These are phyloP conservation scores for Aulostomus chinensis DNA, from an alignment of 2,797 vertebrate genomes.

Conservation along the genomic window DNA sequence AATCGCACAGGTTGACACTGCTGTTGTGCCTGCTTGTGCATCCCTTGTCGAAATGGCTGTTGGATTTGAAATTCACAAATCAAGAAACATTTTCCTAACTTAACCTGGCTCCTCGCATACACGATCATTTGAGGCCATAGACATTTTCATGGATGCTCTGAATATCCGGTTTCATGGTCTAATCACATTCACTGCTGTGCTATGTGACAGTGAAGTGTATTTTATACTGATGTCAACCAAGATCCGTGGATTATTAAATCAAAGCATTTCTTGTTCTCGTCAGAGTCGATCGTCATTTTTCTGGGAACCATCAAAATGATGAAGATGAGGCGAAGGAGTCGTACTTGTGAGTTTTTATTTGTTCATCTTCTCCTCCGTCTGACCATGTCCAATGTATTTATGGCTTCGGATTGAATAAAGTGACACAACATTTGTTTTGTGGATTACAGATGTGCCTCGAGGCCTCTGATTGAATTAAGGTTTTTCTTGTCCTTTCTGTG, in stretches of 20 bases:
- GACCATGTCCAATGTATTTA: neutral
- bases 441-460: neutral
- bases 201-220: too few relatives aligned
- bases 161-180: too few relatives aligned
- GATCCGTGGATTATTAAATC: neutral
- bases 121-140: too few relatives aligned
- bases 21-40: too few relatives aligned
- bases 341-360: slow-evolving; percentile 86
- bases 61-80: too few relatives aligned
- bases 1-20: too few relatives aligned
- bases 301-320: slow-evolving; percentile 86
- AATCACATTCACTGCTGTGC: too few relatives aligned
- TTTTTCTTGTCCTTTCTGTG: neutral
- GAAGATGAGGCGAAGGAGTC: slow-evolving; percentile 91
- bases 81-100: too few relatives aligned
- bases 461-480: neutral
- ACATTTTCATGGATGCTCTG: too few relatives aligned
- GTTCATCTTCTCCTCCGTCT: neutral
- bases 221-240: too few relatives aligned
- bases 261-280: neutral
- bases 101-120: too few relatives aligned
- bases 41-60: too few relatives aligned
- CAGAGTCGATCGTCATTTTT: slow-evolving; percentile 88
- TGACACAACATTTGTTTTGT: neutral
- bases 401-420: neutral